A percentile compares a stretch with the other conserved stretches of the same genome.
These are phyloP conservation scores for Crotalus viridis DNA, from an alignment of 2,113 vertebrate genomes.

Conservation along the genomic window DNA sequence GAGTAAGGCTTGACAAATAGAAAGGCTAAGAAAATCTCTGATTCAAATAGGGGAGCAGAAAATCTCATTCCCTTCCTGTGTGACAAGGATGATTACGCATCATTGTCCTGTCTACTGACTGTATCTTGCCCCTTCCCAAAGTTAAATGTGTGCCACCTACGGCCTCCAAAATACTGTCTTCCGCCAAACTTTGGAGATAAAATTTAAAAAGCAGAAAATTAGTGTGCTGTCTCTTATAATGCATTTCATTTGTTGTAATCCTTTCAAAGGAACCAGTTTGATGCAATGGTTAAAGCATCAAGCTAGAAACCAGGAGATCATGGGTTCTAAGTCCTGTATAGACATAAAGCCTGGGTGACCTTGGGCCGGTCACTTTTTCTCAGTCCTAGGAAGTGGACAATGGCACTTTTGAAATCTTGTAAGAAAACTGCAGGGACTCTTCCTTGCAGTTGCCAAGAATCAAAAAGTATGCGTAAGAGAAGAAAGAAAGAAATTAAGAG, in stretches of 20 bases:
- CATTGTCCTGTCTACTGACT: neutral
- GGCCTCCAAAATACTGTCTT: neutral
- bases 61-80: neutral
- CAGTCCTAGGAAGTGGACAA: neutral
- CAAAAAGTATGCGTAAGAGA: neutral
- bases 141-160: neutral
- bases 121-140: neutral
- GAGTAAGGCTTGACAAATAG: neutral
- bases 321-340: neutral
- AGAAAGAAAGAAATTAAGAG: neutral
- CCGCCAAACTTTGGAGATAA: neutral
- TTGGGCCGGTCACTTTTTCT: neutral
- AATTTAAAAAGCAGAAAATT: neutral
- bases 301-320: neutral
- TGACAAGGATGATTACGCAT: neutral
- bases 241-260: neutral
- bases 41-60: neutral
- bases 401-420: neutral
- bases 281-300: neutral
- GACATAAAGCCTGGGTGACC: neutral
- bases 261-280: neutral
- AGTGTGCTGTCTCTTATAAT: neutral
- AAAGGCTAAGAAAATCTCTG: neutral
- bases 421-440: neutral
- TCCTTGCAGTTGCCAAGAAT: neutral